phyloP scores from a whole-genome alignment of 1,140 invertebrate genomes.

The Lithobius niger region DNA sequence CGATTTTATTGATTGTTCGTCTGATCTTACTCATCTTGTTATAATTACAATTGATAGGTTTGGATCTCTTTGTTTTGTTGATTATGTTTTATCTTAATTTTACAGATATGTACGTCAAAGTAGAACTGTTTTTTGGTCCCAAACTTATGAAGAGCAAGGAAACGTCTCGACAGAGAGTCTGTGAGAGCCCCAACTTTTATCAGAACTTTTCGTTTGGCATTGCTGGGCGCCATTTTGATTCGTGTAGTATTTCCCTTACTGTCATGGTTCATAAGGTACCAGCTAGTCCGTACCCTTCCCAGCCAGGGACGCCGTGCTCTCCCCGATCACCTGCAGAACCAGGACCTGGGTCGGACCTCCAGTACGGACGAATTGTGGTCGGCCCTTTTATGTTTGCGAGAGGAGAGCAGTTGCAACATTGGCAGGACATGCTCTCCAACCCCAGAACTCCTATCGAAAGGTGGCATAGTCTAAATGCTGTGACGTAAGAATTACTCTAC shows the following conservation, averaged over 20 bases:
- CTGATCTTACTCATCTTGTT: not conserved
- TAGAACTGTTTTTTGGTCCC: constrained; percentile 24
- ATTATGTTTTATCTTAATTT: not conserved
- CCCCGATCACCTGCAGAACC: no score
- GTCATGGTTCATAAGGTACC: constrained; percentile 7
- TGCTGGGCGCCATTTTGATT: constrained; percentile 21
- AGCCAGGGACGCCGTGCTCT: no score
- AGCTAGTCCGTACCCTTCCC: not conserved
- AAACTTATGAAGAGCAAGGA: constrained; percentile 26
- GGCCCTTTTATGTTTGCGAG: constrained; percentile 68
- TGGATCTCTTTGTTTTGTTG: constrained; percentile 16
- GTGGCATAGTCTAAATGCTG: constrained; percentile 39
- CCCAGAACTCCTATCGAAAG: constrained; percentile 51
- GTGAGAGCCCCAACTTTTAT: constrained; percentile 22
- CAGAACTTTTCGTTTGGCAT: constrained; percentile 26
- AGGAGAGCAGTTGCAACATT: constrained; percentile 59
- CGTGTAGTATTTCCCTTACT: constrained; percentile 22
- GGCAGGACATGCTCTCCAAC: constrained; percentile 52
- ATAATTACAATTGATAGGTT: constrained; percentile 5
- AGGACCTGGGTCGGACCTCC: no score
- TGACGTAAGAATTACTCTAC: not conserved
- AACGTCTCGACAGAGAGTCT: constrained; percentile 16
- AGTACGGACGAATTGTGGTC: constrained; percentile 49
- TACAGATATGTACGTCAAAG: constrained; percentile 18
- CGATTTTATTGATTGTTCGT: no score